Evolutionary conservation across 2,888 invertebrate genomes (phyloP).

Genomic region (Caenorhabditis zanzibari): DNA sequence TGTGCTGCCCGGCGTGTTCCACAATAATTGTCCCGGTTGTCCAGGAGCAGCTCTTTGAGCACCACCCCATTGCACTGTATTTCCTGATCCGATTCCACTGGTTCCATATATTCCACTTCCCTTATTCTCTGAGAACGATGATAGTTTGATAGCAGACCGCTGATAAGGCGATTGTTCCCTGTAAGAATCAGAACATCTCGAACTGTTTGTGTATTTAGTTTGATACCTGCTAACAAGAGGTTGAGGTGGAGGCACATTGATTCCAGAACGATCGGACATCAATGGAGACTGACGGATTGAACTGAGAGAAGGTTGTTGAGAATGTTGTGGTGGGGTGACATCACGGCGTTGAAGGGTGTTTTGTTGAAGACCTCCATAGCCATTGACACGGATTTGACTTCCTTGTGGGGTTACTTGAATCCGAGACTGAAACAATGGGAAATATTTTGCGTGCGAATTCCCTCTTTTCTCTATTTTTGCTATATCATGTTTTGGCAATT

Average conservation of each 20-base stretch:
- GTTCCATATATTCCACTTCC: slow-evolving; percentile 65
- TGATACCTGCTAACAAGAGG: slow-evolving; percentile 57
- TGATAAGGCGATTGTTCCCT: slow-evolving; percentile 75
- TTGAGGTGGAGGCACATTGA: slow-evolving; percentile 54
- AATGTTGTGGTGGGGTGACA: slow-evolving; percentile 43
- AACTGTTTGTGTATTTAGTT: not conserved
- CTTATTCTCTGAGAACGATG: slow-evolving; percentile 71
- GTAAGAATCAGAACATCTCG: slow-evolving; percentile 10
- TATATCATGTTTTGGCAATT: not conserved
- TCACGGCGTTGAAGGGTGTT: slow-evolving; percentile 60
- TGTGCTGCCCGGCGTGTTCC: slow-evolving; percentile 53
- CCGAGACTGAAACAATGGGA: slow-evolving; percentile 54
- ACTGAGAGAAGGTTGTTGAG: slow-evolving; percentile 51
- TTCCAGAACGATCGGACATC: slow-evolving; percentile 67
- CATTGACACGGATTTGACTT: slow-evolving; percentile 59
- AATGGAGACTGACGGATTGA: slow-evolving; percentile 72
- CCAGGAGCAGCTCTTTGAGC: slow-evolving; percentile 70
- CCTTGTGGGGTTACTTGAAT: slow-evolving; percentile 69
- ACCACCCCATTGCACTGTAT: slow-evolving; percentile 60
- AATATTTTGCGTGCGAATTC: not conserved
- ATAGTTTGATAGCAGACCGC: slow-evolving; percentile 70
- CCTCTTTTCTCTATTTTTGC: no score
- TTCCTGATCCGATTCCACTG: slow-evolving; percentile 54
- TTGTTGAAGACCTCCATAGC: slow-evolving; percentile 57
- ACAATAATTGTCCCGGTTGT: slow-evolving; percentile 72